Evolutionary conservation across 2,113 vertebrate species (phyloP).

Genomic region (Lipotes vexillifer): DNA sequence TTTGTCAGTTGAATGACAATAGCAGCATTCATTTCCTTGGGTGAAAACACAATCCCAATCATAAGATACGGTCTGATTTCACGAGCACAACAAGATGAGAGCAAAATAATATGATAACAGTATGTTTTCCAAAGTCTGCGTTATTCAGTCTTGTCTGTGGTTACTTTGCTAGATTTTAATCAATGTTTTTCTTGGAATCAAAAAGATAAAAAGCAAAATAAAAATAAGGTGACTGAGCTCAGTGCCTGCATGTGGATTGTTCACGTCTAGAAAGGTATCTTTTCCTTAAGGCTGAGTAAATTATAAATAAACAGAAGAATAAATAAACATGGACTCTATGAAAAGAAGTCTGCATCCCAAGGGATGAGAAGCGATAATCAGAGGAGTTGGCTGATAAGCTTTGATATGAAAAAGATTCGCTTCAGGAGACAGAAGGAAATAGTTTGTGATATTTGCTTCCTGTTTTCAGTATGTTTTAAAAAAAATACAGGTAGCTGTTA

Average conservation of each 20-base stretch:
- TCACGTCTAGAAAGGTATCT: slow-evolving; percentile 16
- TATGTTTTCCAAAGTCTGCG: neutral
- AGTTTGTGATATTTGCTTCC: slow-evolving; percentile 43
- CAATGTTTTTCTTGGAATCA: neutral
- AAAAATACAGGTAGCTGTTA: neutral
- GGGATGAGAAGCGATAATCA: slow-evolving; percentile 44
- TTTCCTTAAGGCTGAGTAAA: slow-evolving; percentile 55
- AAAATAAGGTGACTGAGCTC: neutral
- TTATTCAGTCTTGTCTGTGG: slow-evolving; percentile 6
- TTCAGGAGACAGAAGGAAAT: slow-evolving; percentile 41
- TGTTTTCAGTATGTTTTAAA: neutral
- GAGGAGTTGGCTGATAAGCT: slow-evolving; percentile 36
- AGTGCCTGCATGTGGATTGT: neutral
- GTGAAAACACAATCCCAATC: neutral
- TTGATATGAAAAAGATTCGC: slow-evolving; percentile 60
- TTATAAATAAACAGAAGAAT: slow-evolving; percentile 64
- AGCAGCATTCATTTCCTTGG: neutral
- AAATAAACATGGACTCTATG: slow-evolving; percentile 54
- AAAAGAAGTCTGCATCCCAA: slow-evolving; percentile 9
- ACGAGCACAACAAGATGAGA: neutral
- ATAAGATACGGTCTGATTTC: neutral
- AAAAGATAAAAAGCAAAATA: slow-evolving; percentile 48
- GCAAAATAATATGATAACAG: neutral
- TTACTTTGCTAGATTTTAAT: slow-evolving; percentile 50
- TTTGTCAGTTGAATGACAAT: neutral